These are phyloP conservation scores for Eupithecia dodoneata DNA, from an alignment of 2,888 invertebrate genomes.

Conservation along the genomic window DNA sequence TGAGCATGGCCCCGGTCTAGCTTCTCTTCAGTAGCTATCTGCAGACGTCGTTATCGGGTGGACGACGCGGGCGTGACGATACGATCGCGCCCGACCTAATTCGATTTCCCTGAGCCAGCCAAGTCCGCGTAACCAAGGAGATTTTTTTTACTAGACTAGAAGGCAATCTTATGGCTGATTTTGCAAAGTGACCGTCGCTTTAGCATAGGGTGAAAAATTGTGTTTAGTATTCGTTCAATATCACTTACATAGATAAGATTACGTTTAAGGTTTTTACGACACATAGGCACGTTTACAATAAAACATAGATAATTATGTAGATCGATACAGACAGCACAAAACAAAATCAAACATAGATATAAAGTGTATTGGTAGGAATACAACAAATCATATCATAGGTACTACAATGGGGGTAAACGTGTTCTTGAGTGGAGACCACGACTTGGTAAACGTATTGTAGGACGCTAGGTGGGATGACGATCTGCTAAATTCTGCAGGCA, in stretches of 20 bases:
- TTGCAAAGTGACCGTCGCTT: background rate
- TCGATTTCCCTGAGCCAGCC: constrained; percentile 66
- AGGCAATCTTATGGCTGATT: background rate
- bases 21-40: constrained; percentile 29
- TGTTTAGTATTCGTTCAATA: background rate
- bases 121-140: constrained; percentile 50
- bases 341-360: too few species aligned
- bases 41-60: constrained; percentile 63
- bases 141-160: constrained; percentile 27
- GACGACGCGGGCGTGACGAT: constrained; percentile 60
- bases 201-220: background rate
- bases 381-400: too few species aligned
- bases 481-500: too few species aligned
- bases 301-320: background rate
- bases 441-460: too few species aligned
- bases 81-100: constrained; percentile 77
- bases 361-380: too few species aligned
- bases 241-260: background rate
- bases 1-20: constrained; percentile 2
- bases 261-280: background rate
- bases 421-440: too few species aligned
- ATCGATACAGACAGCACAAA: too few species aligned
- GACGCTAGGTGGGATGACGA: too few species aligned
- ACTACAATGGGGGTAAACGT: too few species aligned
- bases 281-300: background rate